Percentiles rank a stretch among this genome's conserved stretches.
Conservation (phyloP, 2,888 invertebrate species). For the Harpalus rubripes region DNA sequence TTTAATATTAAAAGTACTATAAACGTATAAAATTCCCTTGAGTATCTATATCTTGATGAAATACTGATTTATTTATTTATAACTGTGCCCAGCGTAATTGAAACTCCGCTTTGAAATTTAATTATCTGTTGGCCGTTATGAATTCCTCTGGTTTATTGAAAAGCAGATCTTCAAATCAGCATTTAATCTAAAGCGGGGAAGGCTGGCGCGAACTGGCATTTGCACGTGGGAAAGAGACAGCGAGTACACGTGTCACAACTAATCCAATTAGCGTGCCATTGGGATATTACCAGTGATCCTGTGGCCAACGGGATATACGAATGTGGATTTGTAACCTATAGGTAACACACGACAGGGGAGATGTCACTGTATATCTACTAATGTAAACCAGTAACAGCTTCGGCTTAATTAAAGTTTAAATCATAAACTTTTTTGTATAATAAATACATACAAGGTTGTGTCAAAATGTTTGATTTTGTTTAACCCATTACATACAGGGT, state of each 20-base stretch:
- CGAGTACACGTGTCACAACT: slow-evolving; percentile 26
- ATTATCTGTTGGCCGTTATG: background rate
- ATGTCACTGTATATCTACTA: background rate
- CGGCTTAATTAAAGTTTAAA: no score
- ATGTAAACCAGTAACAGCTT: no score
- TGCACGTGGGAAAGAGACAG: slow-evolving; percentile 14
- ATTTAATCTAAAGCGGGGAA: background rate
- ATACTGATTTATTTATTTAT: background rate
- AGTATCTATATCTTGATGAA: background rate
- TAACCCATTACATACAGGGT: no score
- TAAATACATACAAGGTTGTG: no score
- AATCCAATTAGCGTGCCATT: slow-evolving; percentile 29
- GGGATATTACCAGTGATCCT: slow-evolving; percentile 31
- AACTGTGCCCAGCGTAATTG: background rate
- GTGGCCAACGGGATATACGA: background rate
- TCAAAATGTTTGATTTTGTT: no score
- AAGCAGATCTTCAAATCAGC: slow-evolving; percentile 4
- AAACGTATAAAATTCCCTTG: no score
- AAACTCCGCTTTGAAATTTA: background rate
- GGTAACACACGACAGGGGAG: background rate
- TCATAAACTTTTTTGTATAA: no score
- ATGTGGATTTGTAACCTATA: background rate
- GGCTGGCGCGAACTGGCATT: background rate
- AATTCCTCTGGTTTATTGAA: slow-evolving; percentile 2
- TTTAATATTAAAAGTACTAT: no score